phyloP scores from a whole-genome alignment of 2,888 invertebrate species.

The Drosophila stalkeri region DNA sequence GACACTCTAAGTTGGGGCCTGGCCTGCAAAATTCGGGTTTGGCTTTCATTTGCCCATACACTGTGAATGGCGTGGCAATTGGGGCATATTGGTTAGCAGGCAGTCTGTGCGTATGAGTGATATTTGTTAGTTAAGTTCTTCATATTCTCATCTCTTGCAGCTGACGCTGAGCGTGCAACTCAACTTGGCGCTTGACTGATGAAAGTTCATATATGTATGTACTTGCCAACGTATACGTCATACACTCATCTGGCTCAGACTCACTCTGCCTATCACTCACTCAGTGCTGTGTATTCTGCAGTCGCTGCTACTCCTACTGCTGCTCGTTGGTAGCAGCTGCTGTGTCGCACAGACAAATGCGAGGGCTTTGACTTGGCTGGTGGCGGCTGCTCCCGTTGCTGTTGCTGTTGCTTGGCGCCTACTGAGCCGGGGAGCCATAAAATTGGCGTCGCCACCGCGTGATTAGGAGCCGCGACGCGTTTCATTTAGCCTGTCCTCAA shows the following conservation, averaged over 20 bases:
- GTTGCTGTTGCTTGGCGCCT: slow-evolving; percentile 62
- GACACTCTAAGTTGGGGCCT: slow-evolving; percentile 38
- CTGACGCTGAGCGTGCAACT: neutral
- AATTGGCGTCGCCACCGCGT: slow-evolving; percentile 67
- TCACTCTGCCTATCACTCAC: neutral
- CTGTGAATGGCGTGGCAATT: neutral
- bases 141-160: too few relatives aligned
- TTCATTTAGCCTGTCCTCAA: slow-evolving; percentile 67
- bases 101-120: neutral
- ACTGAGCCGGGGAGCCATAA: slow-evolving; percentile 56
- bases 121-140: neutral
- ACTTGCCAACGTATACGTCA: neutral
- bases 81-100: slow-evolving; percentile 6
- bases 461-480: slow-evolving; percentile 65
- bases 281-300: neutral
- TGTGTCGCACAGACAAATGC: slow-evolving; percentile 56
- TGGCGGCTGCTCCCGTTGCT: slow-evolving; percentile 21
- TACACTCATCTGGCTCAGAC: neutral
- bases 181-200: neutral
- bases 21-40: slow-evolving; percentile 26
- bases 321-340: slow-evolving; percentile 60
- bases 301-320: neutral
- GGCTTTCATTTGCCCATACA: slow-evolving; percentile 16
- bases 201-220: neutral
- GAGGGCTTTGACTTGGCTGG: slow-evolving; percentile 39